phyloP scores from a whole-genome alignment of 2,797 vertebrate genomes.

The Darevskia mixta region DNA sequence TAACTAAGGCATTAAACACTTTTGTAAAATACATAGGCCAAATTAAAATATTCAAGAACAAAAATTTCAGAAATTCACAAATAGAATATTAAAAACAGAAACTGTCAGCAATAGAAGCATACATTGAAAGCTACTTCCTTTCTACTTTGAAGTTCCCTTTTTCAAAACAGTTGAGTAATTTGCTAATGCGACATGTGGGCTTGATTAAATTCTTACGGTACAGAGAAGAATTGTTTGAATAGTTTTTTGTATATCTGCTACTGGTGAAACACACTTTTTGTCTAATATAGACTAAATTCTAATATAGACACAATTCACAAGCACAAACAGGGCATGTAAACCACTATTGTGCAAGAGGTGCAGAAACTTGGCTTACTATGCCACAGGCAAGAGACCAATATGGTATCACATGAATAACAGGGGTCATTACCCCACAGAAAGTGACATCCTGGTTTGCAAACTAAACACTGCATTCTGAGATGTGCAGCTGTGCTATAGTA shows the following conservation, averaged over 20 bases:
- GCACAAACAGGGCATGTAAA: not conserved
- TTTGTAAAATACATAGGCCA: conserved; percentile 50
- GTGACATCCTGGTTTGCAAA: not conserved
- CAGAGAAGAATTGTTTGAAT: not conserved
- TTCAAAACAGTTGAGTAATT: conserved; percentile 17
- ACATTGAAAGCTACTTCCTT: conserved; percentile 49
- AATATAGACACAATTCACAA: not conserved
- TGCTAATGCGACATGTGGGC: conserved; percentile 1
- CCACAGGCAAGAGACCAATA: not conserved
- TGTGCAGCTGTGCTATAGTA: not conserved
- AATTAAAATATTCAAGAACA: conserved; percentile 53
- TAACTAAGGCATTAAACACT: conserved; percentile 55
- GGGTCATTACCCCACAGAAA: no score
- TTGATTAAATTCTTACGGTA: not conserved
- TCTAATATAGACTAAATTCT: no score
- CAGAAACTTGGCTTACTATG: not conserved
- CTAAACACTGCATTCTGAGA: not conserved
- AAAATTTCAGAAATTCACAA: conserved; percentile 56
- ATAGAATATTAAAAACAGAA: conserved; percentile 55
- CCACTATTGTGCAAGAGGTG: not conserved
- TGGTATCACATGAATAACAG: not conserved
- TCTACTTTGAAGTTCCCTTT: conserved; percentile 17
- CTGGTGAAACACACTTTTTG: not conserved
- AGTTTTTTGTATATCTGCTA: not conserved
- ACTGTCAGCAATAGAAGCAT: conserved; percentile 37